Evolutionary conservation across 1,140 invertebrate genomes (phyloP).

Genomic region (Zophobas atratus): DNA sequence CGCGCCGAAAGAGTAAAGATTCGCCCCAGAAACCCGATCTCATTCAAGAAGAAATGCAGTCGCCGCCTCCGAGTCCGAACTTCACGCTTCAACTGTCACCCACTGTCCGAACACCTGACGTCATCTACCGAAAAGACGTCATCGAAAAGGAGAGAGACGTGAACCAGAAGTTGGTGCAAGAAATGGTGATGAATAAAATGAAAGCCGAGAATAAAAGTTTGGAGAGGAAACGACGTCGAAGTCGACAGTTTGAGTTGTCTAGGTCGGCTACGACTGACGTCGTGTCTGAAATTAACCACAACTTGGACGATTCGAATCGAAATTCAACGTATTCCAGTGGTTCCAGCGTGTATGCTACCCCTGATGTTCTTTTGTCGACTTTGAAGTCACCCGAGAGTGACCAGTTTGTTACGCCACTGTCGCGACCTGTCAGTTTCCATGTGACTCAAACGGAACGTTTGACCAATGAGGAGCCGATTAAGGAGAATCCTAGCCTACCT

Average conservation of each 20-base stretch:
- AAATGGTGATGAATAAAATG: constrained; percentile 85
- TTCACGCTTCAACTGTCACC: constrained; percentile 53
- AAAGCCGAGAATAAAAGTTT: constrained; percentile 76
- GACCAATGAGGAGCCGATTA: not conserved
- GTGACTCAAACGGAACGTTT: constrained; percentile 28
- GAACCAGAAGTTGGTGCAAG: constrained; percentile 71
- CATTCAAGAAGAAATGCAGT: constrained; percentile 69
- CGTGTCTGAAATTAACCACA: constrained; percentile 54
- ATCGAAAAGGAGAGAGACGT: constrained; percentile 65
- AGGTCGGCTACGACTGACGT: constrained; percentile 63
- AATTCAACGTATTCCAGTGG: constrained; percentile 43
- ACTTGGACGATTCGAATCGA: constrained; percentile 44
- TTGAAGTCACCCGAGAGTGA: constrained; percentile 19
- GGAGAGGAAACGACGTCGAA: constrained; percentile 61
- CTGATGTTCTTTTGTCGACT: constrained; percentile 62
- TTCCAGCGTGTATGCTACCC: constrained; percentile 56
- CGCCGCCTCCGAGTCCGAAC: constrained; percentile 26
- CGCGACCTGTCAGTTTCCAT: constrained; percentile 56
- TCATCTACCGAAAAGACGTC: constrained; percentile 63
- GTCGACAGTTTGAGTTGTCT: constrained; percentile 57
- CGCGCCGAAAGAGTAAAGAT: constrained; percentile 71
- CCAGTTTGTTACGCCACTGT: constrained; percentile 41
- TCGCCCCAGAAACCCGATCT: constrained; percentile 65
- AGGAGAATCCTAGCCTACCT: constrained; percentile 63
- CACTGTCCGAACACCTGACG: constrained; percentile 54